Percentiles rank a stretch among this genome's conserved stretches.
These are phyloP conservation scores for Xiphorhynchus elegans DNA, from an alignment of 2,113 vertebrate species.

Conservation along the genomic window DNA sequence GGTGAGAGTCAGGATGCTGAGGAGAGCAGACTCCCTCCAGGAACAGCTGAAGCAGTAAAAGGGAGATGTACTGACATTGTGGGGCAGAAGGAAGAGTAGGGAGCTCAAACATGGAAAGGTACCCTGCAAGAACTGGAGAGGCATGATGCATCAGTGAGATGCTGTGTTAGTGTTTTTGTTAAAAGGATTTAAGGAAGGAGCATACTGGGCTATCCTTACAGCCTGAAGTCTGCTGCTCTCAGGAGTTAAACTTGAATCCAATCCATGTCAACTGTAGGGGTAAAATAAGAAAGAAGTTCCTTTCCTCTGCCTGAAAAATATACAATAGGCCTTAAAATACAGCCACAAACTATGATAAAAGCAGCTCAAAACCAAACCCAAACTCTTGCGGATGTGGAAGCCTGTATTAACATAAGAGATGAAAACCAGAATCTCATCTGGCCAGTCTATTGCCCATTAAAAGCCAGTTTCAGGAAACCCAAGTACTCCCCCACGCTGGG, in stretches of 20 bases:
- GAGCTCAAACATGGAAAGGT: neutral
- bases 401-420: conserved; percentile 35
- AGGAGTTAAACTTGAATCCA: neutral
- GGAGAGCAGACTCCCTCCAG: neutral
- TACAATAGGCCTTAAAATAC: neutral
- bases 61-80: neutral
- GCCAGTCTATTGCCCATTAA: conserved; percentile 42
- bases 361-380: neutral
- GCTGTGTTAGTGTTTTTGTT: neutral
- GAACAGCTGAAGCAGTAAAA: neutral
- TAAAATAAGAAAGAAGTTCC: neutral
- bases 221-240: neutral
- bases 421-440: conserved; percentile 60
- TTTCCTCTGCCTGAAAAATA: neutral
- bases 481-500: conserved; percentile 18
- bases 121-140: neutral
- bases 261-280: neutral
- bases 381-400: neutral
- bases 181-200: neutral
- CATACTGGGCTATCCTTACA: neutral
- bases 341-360: neutral
- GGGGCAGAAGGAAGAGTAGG: neutral
- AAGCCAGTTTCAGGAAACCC: conserved; percentile 44
- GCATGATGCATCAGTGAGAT: neutral
- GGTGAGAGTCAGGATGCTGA: neutral